phyloP scores from a whole-genome alignment of 64 coral and sea anemone species.

The Astreopora myriophthalma region DNA sequence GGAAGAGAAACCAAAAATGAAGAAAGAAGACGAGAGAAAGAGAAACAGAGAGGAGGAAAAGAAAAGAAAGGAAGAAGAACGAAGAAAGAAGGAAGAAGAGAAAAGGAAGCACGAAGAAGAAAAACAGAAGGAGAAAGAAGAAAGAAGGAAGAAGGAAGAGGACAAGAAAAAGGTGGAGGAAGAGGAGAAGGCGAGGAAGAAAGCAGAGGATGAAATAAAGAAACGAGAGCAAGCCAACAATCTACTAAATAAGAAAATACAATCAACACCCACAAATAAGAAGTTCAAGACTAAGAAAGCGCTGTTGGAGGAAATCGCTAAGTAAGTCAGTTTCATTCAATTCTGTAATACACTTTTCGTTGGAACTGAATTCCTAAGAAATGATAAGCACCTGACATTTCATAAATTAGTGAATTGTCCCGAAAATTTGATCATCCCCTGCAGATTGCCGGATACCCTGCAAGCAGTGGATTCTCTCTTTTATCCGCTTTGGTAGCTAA shows the following conservation, averaged over 20 bases:
- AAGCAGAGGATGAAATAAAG: constrained; percentile 6
- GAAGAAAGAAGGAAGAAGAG: constrained; percentile 3
- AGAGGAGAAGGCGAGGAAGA: constrained; percentile 5
- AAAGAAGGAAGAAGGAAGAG: constrained; percentile 4
- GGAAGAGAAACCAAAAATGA: not conserved
- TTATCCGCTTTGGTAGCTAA: too few relatives aligned
- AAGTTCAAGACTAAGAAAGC: constrained; percentile 37
- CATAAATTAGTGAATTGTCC: too few relatives aligned
- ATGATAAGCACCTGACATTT: too few relatives aligned
- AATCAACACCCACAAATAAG: constrained; percentile 13
- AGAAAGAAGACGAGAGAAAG: constrained; percentile 23
- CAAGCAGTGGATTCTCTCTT: too few relatives aligned
- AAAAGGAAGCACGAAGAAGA: constrained; percentile 14
- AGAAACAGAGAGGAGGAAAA: constrained; percentile 6
- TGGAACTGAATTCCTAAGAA: too few relatives aligned
- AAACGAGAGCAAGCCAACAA: constrained; percentile 21
- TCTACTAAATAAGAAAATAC: constrained; percentile 4
- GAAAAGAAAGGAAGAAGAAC: not conserved
- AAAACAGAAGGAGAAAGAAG: not conserved
- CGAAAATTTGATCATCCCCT: too few relatives aligned
- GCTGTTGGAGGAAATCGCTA: constrained; percentile 32
- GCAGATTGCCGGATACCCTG: too few relatives aligned
- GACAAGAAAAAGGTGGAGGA: constrained; percentile 12
- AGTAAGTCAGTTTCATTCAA: too few relatives aligned
- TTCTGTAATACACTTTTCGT: too few relatives aligned